Conservation (phyloP, 2,888 invertebrate species). For the Luperina testacea region DNA sequence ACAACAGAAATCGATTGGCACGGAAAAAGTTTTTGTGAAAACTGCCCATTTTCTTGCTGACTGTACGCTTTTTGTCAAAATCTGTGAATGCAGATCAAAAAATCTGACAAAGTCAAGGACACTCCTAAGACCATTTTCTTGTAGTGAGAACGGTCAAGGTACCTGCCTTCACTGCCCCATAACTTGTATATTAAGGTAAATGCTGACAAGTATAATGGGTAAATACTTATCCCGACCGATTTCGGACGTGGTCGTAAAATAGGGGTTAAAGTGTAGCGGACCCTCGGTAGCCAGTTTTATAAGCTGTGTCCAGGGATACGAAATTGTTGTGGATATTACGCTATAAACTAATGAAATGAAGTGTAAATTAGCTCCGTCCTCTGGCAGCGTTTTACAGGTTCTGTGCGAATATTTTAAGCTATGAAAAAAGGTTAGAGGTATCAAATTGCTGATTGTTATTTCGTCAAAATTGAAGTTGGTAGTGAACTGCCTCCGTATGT, state of each 20-base stretch:
- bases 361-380: conserved; percentile 36
- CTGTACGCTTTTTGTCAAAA: too few relatives aligned
- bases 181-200: conserved; percentile 23
- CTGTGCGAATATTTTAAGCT: conserved; percentile 4
- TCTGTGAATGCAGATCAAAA: too few relatives aligned
- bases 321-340: conserved; percentile 20
- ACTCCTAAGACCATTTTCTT: not conserved
- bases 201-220: conserved; percentile 43
- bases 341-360: conserved; percentile 35
- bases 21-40: not conserved
- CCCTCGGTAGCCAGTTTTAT: conserved; percentile 26
- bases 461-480: not conserved
- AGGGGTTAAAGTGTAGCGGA: conserved; percentile 27
- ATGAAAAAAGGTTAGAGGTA: not conserved
- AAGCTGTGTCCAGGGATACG: conserved; percentile 32
- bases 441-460: not conserved
- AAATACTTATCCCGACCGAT: conserved; percentile 39
- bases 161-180: not conserved
- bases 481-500: not conserved
- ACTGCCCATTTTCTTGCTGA: not conserved
- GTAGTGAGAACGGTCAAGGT: not conserved
- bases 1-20: not conserved
- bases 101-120: too few relatives aligned
- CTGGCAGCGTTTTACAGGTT: conserved; percentile 9
- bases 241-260: conserved; percentile 38